Evolutionary conservation across 2,888 invertebrate species (phyloP), one percentile per base, ranked within the genome.

Genomic region (Yponomeuta malinellus): DNA sequence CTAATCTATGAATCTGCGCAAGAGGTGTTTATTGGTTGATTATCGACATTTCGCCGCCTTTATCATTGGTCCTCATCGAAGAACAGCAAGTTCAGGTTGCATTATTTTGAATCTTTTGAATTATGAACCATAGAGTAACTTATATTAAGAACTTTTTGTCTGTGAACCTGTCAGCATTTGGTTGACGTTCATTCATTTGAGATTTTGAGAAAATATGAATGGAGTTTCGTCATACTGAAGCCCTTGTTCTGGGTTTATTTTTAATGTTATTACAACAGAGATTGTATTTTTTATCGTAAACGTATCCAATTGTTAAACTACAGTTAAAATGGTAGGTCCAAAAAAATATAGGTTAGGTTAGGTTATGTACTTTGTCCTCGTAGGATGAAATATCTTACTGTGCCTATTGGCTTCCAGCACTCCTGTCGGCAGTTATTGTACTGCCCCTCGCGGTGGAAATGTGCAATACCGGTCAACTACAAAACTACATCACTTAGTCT

Each of bases 401-500:
- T 15, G 12, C 59, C 10, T n/a, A 5, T 48, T 48, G 65, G 65
- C 2, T 64, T 89, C 76, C 86, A 92, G 92, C 92, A 92, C 80
- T 80, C 90, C 74, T 92, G 87, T 84, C 87, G 91, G 81, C 90
- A 90, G 77, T 81, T 92, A 77, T 72, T 91, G 74, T 87, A 87
- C 76, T 88, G 84, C 75, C 83, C 91, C 66, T 88, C 90, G 70
- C 86, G 91, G 74, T 92, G 92, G 92, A 92, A 91, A 83, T 83
- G 85, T 81, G 81, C 79, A 72, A 74, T 91, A 73, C 88, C 90
- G 68, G 76, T 83, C 71, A 85, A 86, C 78, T 74, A 88, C 69
- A 91, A 90, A 81, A 79, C 86, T 68, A 78, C 87, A 74, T 76
- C 84, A 67, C 74, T 82, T 69, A 74, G 81, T 67, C 73, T 82